A percentile compares a stretch with the other conserved stretches of the same genome.
phyloP scores from a whole-genome alignment of 2,888 invertebrate genomes.

The Tinea trinotella region DNA sequence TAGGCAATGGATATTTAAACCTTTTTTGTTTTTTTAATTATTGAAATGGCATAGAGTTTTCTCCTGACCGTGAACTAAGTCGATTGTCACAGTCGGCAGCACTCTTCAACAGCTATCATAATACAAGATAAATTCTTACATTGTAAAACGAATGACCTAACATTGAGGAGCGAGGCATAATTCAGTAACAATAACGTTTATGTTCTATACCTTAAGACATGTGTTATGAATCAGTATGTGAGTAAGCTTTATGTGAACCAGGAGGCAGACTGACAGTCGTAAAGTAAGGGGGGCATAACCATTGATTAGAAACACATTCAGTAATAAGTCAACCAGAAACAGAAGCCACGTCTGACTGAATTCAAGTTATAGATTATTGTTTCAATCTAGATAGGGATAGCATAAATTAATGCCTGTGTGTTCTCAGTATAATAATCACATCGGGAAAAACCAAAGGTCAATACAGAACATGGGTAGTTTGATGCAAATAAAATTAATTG shows the following conservation, averaged over 20 bases:
- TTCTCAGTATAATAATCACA: too few relatives aligned
- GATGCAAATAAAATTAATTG: too few relatives aligned
- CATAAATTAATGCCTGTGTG: not conserved
- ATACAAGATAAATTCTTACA: too few relatives aligned
- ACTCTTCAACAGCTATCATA: too few relatives aligned
- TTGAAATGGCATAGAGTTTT: too few relatives aligned
- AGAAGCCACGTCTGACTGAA: conserved; percentile 9
- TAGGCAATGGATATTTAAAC: too few relatives aligned
- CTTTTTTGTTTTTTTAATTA: too few relatives aligned
- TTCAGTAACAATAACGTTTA: conserved; percentile 4
- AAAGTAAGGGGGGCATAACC: conserved; percentile 12
- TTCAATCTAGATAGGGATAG: not conserved
- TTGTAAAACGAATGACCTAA: not conserved
- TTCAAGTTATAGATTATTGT: conserved; percentile 13
- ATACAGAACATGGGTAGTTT: too few relatives aligned
- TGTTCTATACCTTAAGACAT: conserved; percentile 31
- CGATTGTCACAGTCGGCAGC: too few relatives aligned
- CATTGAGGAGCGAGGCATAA: not conserved
- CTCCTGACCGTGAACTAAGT: too few relatives aligned
- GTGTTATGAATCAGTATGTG: conserved; percentile 54
- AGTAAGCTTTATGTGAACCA: conserved; percentile 16
- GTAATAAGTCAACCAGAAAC: conserved; percentile 14
- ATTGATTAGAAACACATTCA: conserved; percentile 17
- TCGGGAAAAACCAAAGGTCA: too few relatives aligned
- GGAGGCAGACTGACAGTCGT: conserved; percentile 11